Base-by-base conservation (phyloP, 2,797 vertebrate species). In the Australoheros facetus region DNA sequence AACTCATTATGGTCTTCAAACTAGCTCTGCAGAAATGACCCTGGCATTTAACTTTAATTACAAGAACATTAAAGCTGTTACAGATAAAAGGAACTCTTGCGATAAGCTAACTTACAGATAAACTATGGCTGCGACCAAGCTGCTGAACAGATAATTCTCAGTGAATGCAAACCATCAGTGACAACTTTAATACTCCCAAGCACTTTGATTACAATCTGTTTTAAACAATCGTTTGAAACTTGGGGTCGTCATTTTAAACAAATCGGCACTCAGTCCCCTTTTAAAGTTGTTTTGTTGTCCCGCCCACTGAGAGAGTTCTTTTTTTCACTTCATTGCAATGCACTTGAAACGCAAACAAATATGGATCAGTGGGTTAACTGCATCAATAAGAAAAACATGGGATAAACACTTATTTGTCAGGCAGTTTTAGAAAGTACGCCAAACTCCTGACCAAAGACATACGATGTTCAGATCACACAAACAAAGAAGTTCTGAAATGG, bases 1-100 rank as follows among this genome's bases (percentile, higher is more conserved):
- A 92, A 83, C 75, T 58, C 88, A 91, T 93, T 89, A 84, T 79
- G 77, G 73, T 88, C 89, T 85, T 92, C 85, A 87, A 89, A 92
- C 79, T 80, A 74, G 82, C 75, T 80, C 76, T 77, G 73, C 78
- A 76, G 66, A 91, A 93, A 92, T 89, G 89, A 78, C 87, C 84
- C 82, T 92, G 87, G 90, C 92, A 91, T 80, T 94, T 91, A 92
- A 91, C 85, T 91, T 85, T 89, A 92, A 95, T 93, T 89, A 90
- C 86, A 88, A 84, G 90, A 93, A 93, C 88, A 87, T 93, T 94
- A 86, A 88, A 93, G 81, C 89, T 91, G 90, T 95, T 90, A 87
- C 8, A 73, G 89, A 89, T 81, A 84, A 89, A 85, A 88, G 71
- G 78, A 89, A 86, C 76, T 86, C 75, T 89, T 85, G 84, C 66